Base-by-base conservation (phyloP, 2,113 vertebrate species). In the Ceuthmochares aereus region DNA sequence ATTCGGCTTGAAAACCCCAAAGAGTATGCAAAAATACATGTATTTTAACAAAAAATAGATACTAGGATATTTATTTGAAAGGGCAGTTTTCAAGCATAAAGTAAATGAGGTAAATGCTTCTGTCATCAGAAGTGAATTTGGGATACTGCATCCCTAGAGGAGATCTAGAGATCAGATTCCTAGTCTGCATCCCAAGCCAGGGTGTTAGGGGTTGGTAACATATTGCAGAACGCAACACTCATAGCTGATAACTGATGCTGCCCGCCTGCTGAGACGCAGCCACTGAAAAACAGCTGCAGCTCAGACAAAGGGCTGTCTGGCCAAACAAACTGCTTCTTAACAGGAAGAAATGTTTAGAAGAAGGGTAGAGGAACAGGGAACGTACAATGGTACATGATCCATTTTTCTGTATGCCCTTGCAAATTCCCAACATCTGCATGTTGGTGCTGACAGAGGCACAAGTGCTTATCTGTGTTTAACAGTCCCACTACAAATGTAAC, bases 221-320 rank as follows among this genome's bases (percentile, higher is more conserved):
- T 1, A 15, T 0, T 26, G 47, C 2, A 2, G 74, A 76, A 56
- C 17, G 4, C 34, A 68, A 51, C 47, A 32, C 0, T 42, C 21
- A 13, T 7, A 14, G 23, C 30, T 49, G 14, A 15, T 36, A 69
- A 62, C 27, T n/a, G 79, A 26, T 47, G 91, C 80, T 55, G 52
- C 66, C 47, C 1, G 4, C 82, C 32, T 76, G 62, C 66, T 27
- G 43, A 84, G 89, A 32, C 30, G 36, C 43, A 52, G 49, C 2
- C 70, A 25, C 56, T 72, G 59, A 58, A 25, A 47, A 89, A 75
- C 77, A 91, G 87, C 92, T 96, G 89, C 87, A 89, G 87, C 60
- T 72, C 87, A 88, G 58, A 76, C 75, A 93, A 70, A 88, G 64
- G 22, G 55, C 72, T 74, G 43, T 58, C 70, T 55, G 56, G 56